These are phyloP conservation scores for Solea senegalensis DNA, from an alignment of 2,113 vertebrate genomes.

Conservation along the genomic window DNA sequence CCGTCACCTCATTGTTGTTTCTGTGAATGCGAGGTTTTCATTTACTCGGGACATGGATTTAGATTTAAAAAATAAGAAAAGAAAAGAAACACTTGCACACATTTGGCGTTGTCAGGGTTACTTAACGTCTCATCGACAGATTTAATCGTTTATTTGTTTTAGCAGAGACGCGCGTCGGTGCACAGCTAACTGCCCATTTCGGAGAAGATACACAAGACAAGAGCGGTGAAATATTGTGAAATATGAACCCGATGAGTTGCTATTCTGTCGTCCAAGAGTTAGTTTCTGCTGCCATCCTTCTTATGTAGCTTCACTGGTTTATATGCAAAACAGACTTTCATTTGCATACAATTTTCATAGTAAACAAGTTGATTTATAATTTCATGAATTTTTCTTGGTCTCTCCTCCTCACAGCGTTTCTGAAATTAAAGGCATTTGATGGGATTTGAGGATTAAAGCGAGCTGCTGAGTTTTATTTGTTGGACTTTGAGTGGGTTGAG, in stretches of 20 bases:
- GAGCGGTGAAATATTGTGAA: conserved; percentile 42
- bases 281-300: conserved; percentile 16
- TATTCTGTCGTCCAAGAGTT: conserved; percentile 13
- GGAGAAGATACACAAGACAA: conserved; percentile 5
- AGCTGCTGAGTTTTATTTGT: not conserved
- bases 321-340: conserved; percentile 7
- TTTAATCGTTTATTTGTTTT: conserved; percentile 10
- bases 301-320: conserved; percentile 17
- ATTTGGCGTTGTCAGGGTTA: not conserved
- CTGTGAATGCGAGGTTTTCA: too few relatives aligned
- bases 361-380: conserved; percentile 11
- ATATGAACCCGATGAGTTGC: conserved; percentile 48
- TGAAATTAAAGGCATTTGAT: conserved; percentile 2
- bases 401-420: not conserved
- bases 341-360: conserved; percentile 4
- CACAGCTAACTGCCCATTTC: conserved; percentile 8
- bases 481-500: not conserved
- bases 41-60: too few relatives aligned
- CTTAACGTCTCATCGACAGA: conserved; percentile 1
- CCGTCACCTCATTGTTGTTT: too few relatives aligned
- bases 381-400: conserved; percentile 1
- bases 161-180: not conserved
- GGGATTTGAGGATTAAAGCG: not conserved
- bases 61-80: too few relatives aligned
- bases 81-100: too few relatives aligned